phyloP scores from a whole-genome alignment of 37 sponge, comb jelly and placozoan species.

The Dysidea cf. avara region DNA sequence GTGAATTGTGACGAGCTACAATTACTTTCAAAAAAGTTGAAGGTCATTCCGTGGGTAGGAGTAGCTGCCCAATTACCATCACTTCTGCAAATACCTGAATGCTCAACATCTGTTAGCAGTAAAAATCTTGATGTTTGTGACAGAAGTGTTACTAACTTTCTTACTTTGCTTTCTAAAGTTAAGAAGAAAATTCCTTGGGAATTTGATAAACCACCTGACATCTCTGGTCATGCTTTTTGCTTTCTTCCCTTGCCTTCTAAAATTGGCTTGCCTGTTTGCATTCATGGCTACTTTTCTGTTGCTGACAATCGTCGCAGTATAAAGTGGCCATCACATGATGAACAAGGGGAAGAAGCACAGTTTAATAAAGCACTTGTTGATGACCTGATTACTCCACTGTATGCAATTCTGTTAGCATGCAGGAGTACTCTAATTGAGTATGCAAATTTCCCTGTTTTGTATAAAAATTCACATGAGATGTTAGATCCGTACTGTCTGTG shows the following conservation, averaged over 20 bases:
- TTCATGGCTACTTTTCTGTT: slow-evolving; percentile 84
- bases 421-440: slow-evolving; percentile 27
- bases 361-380: slow-evolving; percentile 64
- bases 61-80: slow-evolving; percentile 52
- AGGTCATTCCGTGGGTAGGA: slow-evolving; percentile 69
- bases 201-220: not conserved
- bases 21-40: slow-evolving; percentile 25
- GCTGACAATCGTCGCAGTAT: slow-evolving; percentile 65
- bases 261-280: slow-evolving; percentile 60
- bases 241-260: slow-evolving; percentile 77
- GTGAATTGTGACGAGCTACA: slow-evolving; percentile 1
- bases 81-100: not conserved
- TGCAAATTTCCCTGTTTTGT: not conserved
- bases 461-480: not conserved
- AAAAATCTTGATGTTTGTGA: not conserved
- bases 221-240: slow-evolving; percentile 67
- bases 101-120: not conserved
- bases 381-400: slow-evolving; percentile 36
- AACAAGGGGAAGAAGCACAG: slow-evolving; percentile 55
- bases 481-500: slow-evolving; percentile 52
- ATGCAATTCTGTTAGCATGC: slow-evolving; percentile 40
- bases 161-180: not conserved
- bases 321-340: slow-evolving; percentile 78
- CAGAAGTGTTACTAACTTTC: not conserved
- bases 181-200: slow-evolving; percentile 3